Conservation (phyloP, 2,888 invertebrate species). For the Drosophila atroscutellata region DNA sequence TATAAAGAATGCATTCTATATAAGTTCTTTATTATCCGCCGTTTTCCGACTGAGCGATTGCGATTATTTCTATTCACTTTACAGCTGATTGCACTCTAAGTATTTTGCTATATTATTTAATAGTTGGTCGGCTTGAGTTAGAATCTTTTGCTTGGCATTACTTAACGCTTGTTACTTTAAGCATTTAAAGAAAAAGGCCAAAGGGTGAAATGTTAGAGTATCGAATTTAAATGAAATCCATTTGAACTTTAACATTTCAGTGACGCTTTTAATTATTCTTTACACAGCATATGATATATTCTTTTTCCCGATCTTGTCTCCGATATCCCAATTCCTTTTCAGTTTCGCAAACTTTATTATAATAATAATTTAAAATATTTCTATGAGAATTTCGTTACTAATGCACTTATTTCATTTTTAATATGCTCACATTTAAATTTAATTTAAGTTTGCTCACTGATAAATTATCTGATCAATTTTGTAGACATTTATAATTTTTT, state of each 20-base stretch:
- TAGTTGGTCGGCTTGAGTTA: slow-evolving; percentile 14
- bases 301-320: neutral
- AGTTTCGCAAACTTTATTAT: neutral
- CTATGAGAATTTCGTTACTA: neutral
- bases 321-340: neutral
- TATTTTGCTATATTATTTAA: slow-evolving; percentile 33
- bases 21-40: slow-evolving; percentile 23
- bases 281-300: neutral
- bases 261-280: neutral
- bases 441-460: slow-evolving; percentile 1
- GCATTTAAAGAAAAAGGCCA: neutral
- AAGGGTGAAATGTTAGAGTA: neutral
- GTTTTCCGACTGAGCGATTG: slow-evolving; percentile 53
- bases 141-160: neutral
- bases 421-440: slow-evolving; percentile 7
- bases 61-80: slow-evolving; percentile 43
- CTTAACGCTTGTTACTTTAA: neutral
- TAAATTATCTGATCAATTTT: slow-evolving; percentile 2
- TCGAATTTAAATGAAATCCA: neutral
- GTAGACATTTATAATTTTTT: slow-evolving; percentile 3
- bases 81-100: slow-evolving; percentile 60
- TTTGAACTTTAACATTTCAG: neutral
- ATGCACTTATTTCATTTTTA: neutral
- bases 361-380: neutral
- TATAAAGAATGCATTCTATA: slow-evolving; percentile 31